Evolutionary conservation across 2,888 invertebrate species (phyloP).

Genomic region (Lamellibrachia satsuma): DNA sequence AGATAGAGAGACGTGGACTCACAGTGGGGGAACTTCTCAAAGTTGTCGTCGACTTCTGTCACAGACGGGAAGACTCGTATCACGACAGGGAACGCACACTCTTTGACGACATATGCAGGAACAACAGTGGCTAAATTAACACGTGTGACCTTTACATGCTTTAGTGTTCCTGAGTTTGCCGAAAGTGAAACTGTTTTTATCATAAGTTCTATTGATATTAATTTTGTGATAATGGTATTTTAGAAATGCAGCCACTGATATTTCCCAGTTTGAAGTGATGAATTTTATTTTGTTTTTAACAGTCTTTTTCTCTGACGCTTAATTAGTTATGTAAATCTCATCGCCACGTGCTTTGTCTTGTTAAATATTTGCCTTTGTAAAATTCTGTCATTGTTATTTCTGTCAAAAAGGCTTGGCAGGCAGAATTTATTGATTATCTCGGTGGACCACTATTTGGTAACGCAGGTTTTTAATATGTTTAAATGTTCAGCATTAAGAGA

Average conservation of each 20-base stretch:
- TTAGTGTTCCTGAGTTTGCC: background rate
- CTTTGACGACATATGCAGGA: background rate
- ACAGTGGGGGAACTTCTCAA: background rate
- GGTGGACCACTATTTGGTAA: background rate
- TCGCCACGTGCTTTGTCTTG: background rate
- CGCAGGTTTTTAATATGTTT: background rate
- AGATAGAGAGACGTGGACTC: background rate
- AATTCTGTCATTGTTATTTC: background rate
- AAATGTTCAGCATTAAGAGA: background rate
- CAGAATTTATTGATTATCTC: background rate
- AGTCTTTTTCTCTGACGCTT: background rate
- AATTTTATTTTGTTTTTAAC: background rate
- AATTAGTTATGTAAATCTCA: background rate
- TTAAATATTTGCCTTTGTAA: background rate
- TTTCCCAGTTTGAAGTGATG: background rate
- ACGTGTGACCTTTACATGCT: background rate
- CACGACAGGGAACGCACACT: background rate
- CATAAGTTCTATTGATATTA: background rate
- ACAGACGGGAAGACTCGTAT: background rate
- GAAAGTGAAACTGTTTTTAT: background rate
- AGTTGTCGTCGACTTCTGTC: background rate
- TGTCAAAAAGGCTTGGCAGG: background rate
- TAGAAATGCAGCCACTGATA: background rate
- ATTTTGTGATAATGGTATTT: conserved; percentile 8
- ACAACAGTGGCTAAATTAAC: background rate